A percentile compares a stretch with the other conserved stretches of the same genome.
Conservation (phyloP, 2,888 invertebrate genomes). For the Polietes domitor region DNA sequence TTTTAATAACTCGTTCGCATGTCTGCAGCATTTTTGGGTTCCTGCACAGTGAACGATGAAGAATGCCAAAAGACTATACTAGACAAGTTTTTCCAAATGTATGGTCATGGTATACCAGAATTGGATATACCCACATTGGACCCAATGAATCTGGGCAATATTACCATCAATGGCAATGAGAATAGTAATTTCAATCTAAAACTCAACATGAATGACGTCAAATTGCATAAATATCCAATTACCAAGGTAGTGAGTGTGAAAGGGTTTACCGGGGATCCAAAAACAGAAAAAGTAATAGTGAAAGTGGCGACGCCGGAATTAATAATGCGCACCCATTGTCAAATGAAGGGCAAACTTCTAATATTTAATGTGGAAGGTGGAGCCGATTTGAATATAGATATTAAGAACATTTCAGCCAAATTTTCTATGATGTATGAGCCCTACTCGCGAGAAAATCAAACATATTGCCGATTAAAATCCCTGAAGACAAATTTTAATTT, state of each 20-base stretch:
- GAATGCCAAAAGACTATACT: conserved; percentile 42
- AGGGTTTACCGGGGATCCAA: conserved; percentile 37
- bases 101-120: conserved; percentile 46
- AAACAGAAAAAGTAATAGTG: conserved; percentile 19
- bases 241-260: conserved; percentile 43
- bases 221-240: conserved; percentile 35
- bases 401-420: conserved; percentile 45
- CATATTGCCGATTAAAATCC: conserved; percentile 29
- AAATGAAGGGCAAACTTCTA: conserved; percentile 49
- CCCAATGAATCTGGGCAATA: conserved; percentile 54
- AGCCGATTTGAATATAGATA: conserved; percentile 38
- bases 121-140: conserved; percentile 45
- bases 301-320: conserved; percentile 29
- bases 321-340: conserved; percentile 39
- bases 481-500: conserved; percentile 36
- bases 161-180: conserved; percentile 37
- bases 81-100: conserved; percentile 47
- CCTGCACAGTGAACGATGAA: conserved; percentile 53
- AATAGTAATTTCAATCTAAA: conserved; percentile 56
- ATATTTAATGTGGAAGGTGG: conserved; percentile 50
- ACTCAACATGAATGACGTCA: conserved; percentile 44
- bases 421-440: not conserved
- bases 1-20: not conserved
- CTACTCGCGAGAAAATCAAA: conserved; percentile 23
- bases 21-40: conserved; percentile 45